Conservation (phyloP, 37 sponge, comb jelly and placozoan genomes). For the Cladorhizidae sp. region DNA sequence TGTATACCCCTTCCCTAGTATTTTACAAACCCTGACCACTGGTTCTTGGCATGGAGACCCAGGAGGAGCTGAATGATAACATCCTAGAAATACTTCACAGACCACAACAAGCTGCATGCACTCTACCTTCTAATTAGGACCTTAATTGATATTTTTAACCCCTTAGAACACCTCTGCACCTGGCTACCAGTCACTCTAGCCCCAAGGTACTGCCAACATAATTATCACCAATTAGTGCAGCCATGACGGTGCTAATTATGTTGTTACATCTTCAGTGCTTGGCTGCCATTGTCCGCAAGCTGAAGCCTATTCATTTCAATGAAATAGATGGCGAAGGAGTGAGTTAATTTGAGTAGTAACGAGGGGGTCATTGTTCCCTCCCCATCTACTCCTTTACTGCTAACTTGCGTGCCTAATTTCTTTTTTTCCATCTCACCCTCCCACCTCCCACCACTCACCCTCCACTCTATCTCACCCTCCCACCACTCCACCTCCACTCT, state of each 20-base stretch:
- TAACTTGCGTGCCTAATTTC: too few relatives aligned
- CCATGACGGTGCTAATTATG: too few relatives aligned
- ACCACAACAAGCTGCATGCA: too few relatives aligned
- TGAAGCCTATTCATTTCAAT: constrained; percentile 68
- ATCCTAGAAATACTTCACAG: too few relatives aligned
- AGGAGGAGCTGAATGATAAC: too few relatives aligned
- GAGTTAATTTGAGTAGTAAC: neutral
- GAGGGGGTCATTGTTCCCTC: neutral
- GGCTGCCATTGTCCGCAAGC: constrained; percentile 43
- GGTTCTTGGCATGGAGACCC: too few relatives aligned
- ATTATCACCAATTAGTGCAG: too few relatives aligned
- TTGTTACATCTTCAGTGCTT: constrained; percentile 73
- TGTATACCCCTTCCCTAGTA: too few relatives aligned
- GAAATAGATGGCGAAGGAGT: constrained; percentile 79
- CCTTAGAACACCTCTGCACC: constrained; percentile 70
- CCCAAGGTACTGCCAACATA: constrained; percentile 39
- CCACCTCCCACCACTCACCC: neutral
- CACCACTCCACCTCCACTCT: neutral
- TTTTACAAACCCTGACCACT: too few relatives aligned
- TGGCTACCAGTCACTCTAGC: constrained; percentile 59
- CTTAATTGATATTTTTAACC: too few relatives aligned
- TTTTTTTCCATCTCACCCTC: neutral
- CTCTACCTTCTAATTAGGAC: too few relatives aligned
- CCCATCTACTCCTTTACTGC: neutral
- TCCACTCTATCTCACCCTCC: neutral